Evolutionary conservation across 2,113 vertebrate genomes (phyloP).

Genomic region (Chionomys nivalis): DNA sequence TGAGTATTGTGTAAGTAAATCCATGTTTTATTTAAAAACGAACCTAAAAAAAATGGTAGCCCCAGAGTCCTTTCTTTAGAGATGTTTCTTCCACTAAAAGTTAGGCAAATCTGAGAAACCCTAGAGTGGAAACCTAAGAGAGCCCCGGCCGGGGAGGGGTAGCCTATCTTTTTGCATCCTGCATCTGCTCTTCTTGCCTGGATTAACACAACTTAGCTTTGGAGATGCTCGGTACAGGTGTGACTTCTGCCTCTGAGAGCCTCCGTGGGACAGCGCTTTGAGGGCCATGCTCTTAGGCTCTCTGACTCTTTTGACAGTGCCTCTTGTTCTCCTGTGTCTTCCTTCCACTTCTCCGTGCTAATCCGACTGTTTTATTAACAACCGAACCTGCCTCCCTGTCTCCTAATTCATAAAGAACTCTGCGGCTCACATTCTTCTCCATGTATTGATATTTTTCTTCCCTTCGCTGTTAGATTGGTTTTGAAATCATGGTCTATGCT

Average conservation of each 20-base stretch:
- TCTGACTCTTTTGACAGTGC: background rate
- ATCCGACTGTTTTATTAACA: background rate
- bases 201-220: background rate
- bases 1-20: slow-evolving; percentile 66
- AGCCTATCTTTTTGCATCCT: background rate
- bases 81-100: slow-evolving; percentile 43
- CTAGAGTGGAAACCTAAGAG: background rate
- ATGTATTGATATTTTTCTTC: background rate
- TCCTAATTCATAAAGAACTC: background rate
- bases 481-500: background rate
- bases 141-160: background rate
- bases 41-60: slow-evolving; percentile 63
- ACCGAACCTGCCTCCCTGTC: background rate
- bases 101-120: background rate
- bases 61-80: background rate
- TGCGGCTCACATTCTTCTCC: background rate
- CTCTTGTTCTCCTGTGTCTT: background rate
- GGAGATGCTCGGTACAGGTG: background rate
- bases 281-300: background rate
- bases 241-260: background rate
- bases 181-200: background rate
- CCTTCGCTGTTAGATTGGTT: background rate
- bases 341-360: background rate
- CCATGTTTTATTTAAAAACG: slow-evolving; percentile 67
- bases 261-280: background rate